A percentile compares a stretch with the other conserved stretches of the same genome.
Evolutionary conservation across 2,888 invertebrate species (phyloP).

Genomic region (Steinernema hermaphroditum): DNA sequence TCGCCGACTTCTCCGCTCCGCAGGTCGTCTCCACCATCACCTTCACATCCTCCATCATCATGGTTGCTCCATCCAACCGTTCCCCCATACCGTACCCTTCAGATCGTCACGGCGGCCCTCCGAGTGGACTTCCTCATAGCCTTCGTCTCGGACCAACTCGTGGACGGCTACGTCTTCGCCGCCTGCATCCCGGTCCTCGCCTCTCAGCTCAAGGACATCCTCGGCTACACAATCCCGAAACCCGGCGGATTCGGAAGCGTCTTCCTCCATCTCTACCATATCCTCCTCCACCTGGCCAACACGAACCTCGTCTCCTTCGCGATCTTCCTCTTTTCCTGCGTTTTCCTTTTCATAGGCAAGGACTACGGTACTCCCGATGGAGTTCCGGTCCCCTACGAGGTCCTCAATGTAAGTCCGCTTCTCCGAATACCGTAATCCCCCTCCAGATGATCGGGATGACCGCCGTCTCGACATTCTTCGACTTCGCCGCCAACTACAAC

Average conservation of each 20-base stretch:
- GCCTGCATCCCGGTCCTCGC: background rate
- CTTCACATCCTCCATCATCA: conserved; percentile 7
- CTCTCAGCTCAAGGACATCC: conserved; percentile 27
- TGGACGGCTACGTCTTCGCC: conserved; percentile 27
- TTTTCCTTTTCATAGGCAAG: conserved; percentile 6
- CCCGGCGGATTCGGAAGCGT: conserved; percentile 1
- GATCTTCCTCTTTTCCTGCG: conserved; percentile 19
- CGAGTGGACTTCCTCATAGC: conserved; percentile 4
- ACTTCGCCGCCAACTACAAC: background rate
- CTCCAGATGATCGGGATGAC: conserved; percentile 23
- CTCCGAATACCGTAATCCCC: background rate
- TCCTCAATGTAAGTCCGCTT: background rate
- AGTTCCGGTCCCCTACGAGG: conserved; percentile 18
- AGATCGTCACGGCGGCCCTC: conserved; percentile 16
- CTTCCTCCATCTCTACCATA: background rate
- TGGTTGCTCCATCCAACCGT: background rate
- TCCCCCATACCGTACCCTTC: background rate
- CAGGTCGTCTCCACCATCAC: conserved; percentile 22
- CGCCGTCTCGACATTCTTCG: conserved; percentile 2
- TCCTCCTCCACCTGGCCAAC: background rate
- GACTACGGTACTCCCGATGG: conserved; percentile 7
- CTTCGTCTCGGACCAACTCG: conserved; percentile 22
- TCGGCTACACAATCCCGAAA: background rate
- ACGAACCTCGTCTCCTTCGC: background rate
- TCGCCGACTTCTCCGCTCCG: background rate